Conservation (phyloP, 2,113 vertebrate genomes). For the Chauna torquata region DNA sequence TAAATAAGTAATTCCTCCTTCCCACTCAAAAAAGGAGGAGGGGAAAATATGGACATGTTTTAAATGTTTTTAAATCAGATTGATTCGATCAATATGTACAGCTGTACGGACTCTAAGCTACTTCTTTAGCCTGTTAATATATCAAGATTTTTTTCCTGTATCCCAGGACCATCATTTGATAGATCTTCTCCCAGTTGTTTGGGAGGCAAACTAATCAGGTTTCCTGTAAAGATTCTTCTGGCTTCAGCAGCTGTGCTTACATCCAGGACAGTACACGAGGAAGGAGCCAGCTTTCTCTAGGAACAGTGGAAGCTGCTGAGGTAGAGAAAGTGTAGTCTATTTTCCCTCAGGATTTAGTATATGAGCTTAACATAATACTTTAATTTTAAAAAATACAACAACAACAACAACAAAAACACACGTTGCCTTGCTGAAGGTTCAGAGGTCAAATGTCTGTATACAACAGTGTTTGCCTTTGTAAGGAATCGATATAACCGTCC, state of each 20-base stretch:
- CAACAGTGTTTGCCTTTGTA: not conserved
- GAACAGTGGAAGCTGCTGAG: not conserved
- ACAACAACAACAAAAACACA: too few relatives aligned
- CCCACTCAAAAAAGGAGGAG: not conserved
- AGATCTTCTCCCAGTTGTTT: not conserved
- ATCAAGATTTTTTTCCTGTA: not conserved
- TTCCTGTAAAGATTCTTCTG: not conserved
- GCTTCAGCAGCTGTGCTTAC: not conserved
- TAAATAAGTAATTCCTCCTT: not conserved
- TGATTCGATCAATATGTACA: fast-evolving
- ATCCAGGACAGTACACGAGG: not conserved
- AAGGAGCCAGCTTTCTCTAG: not conserved
- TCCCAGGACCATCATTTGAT: not conserved
- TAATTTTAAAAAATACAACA: too few relatives aligned
- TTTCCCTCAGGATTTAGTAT: not conserved
- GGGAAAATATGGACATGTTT: not conserved
- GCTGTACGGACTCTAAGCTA: not conserved
- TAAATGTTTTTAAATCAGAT: not conserved
- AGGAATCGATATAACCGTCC: not conserved
- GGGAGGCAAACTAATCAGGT: not conserved
- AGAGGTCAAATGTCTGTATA: not conserved
- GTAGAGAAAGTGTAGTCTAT: not conserved
- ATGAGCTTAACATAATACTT: not conserved
- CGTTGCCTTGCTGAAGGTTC: not conserved
- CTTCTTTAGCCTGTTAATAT: not conserved